Percentiles rank a stretch among this genome's conserved stretches.
These are phyloP conservation scores for Spheniscus mendiculus DNA, from an alignment of 2,113 vertebrate genomes.

Conservation along the genomic window DNA sequence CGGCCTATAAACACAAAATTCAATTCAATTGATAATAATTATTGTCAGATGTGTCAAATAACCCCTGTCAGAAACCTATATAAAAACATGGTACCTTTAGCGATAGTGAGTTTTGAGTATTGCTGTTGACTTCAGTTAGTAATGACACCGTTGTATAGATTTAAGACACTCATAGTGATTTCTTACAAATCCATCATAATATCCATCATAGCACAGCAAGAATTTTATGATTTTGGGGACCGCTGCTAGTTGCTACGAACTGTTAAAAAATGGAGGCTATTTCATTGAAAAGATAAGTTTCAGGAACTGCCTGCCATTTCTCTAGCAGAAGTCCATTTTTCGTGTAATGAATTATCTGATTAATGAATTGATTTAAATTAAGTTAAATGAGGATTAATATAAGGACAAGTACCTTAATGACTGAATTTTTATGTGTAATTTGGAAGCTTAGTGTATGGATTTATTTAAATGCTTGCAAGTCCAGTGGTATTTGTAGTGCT, in stretches of 20 bases:
- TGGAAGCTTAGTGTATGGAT: neutral
- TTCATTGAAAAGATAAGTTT: neutral
- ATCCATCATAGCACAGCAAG: rapidly evolving
- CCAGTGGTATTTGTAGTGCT: neutral
- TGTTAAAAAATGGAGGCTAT: neutral
- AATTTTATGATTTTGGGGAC: neutral
- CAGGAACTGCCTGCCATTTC: neutral
- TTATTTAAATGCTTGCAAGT: neutral
- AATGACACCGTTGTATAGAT: neutral
- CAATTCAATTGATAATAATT: rapidly evolving
- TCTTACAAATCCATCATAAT: neutral
- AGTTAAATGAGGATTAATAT: neutral
- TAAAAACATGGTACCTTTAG: neutral
- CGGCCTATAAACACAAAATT: neutral
- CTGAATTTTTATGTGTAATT: neutral
- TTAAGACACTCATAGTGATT: neutral
- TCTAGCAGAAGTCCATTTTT: neutral
- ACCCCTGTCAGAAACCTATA: rapidly evolving
- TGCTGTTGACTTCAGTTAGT: neutral
- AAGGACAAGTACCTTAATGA: neutral
- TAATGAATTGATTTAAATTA: neutral
- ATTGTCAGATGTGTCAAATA: neutral
- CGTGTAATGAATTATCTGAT: neutral
- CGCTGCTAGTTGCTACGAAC: rapidly evolving
- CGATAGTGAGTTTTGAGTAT: neutral